phyloP scores from a whole-genome alignment of 2,888 invertebrate species.

The Mimumesa dahlbomi region DNA sequence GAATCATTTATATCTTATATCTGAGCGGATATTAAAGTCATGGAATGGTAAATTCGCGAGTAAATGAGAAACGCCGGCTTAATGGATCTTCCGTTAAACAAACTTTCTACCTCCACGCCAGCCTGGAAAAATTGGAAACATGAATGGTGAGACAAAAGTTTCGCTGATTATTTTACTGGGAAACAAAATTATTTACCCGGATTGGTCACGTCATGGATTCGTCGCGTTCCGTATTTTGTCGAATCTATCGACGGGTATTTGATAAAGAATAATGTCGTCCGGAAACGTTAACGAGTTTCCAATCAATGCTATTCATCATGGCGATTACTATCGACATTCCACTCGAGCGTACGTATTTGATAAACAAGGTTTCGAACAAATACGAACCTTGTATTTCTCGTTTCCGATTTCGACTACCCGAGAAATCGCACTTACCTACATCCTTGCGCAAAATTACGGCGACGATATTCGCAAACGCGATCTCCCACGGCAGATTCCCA shows the following conservation, averaged over 20 bases:
- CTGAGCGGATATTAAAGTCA: conserved; percentile 32
- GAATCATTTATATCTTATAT: conserved; percentile 52
- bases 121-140: conserved; percentile 23
- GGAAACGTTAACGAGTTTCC: too few species aligned
- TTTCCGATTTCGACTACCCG: background rate
- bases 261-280: too few species aligned
- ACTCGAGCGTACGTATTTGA: too few species aligned
- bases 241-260: too few species aligned
- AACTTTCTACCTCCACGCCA: conserved; percentile 19
- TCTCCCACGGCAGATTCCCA: conserved; percentile 58
- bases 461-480: conserved; percentile 55
- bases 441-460: conserved; percentile 41
- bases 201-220: too few species aligned
- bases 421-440: conserved; percentile 44
- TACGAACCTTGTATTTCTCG: conserved; percentile 36
- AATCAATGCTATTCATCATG: too few species aligned
- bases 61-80: conserved; percentile 48
- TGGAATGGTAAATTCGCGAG: conserved; percentile 26
- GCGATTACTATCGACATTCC: too few species aligned
- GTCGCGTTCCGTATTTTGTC: too few species aligned
- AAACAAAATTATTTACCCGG: too few species aligned
- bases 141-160: conserved; percentile 11
- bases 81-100: conserved; percentile 43
- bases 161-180: conserved; percentile 17
- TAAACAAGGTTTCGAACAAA: too few species aligned